A percentile compares a stretch with the other conserved stretches of the same genome.
These are phyloP conservation scores for Asobara japonica DNA, from an alignment of 1,140 invertebrate genomes.

Conservation along the genomic window DNA sequence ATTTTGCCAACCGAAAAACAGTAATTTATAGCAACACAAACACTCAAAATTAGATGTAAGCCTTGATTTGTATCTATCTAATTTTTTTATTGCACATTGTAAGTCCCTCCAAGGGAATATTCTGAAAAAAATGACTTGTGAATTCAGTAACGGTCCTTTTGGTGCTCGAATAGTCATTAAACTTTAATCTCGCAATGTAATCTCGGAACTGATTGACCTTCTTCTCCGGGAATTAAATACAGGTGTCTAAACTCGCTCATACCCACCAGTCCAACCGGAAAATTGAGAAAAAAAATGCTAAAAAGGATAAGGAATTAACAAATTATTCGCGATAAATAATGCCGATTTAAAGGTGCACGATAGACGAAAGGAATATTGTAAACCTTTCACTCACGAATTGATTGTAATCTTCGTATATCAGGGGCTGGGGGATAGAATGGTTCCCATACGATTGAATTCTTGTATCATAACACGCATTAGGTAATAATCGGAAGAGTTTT, in stretches of 20 bases:
- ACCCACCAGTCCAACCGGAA: not conserved
- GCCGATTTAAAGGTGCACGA: slow-evolving; percentile 15
- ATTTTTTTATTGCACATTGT: too few relatives aligned
- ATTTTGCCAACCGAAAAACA: too few relatives aligned
- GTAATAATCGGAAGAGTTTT: slow-evolving; percentile 35
- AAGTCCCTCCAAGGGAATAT: too few relatives aligned
- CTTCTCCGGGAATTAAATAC: not conserved
- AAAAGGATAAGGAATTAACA: not conserved
- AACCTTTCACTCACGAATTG: slow-evolving; percentile 47
- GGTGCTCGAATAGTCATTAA: not conserved
- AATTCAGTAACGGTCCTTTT: not conserved
- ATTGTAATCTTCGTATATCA: slow-evolving; percentile 36
- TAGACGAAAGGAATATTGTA: slow-evolving; percentile 42
- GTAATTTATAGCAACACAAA: too few relatives aligned
- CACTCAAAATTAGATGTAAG: too few relatives aligned
- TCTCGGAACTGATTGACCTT: not conserved
- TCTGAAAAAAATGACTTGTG: not conserved
- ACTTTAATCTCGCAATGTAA: not conserved
- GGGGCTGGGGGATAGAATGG: slow-evolving; percentile 24
- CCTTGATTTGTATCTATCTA: too few relatives aligned
- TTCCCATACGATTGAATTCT: slow-evolving; percentile 40
- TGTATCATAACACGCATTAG: slow-evolving; percentile 46
- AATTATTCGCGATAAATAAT: not conserved
- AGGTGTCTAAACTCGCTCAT: not conserved
- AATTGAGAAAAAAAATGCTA: not conserved